Evolutionary conservation across 2,888 invertebrate genomes (phyloP), one percentile per base, ranked within the genome.

Genomic region (Gasteruption jaculator): DNA sequence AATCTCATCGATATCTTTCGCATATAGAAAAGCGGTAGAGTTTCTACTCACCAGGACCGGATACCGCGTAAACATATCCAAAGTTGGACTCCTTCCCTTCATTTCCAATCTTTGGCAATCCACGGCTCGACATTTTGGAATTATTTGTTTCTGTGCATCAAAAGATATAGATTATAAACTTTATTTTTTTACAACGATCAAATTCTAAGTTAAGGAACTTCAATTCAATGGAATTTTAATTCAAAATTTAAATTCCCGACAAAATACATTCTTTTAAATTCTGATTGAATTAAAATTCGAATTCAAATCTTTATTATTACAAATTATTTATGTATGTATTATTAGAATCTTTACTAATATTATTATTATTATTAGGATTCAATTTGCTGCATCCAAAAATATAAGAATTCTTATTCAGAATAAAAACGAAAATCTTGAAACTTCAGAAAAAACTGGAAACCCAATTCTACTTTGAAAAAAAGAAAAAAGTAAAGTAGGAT

Each of bases 41-140:
- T n/a, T 12, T 30, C 25, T 12, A 63, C 74, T 73, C 73, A 95
- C 95, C 96, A 74, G 97, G 97, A 57, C 99, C 99, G 41, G 97
- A 99, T 15, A 99, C 99, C 27, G 94, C 96, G 68, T 83, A 92
- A 26, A 99, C 97, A 73, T 87, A 95, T 55, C 99, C 99, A 72
- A 89, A 95, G 64, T 74, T 81, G 29, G 84, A 80, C 74, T 99
- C 97, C 62, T 79, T 83, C 53, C 92, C 92, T 62, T 86, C 91
- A 74, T 90, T 85, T 60, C 77, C 77, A 64, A 91, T 82, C 71
- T 81, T 85, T 61, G 79, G 80, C 70, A 90, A 73, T 59, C 68
- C 71, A 54, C 73, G 74, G 61, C 81, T 78, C 42, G 59, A 56
- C 85, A 86, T 87, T 59, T 73, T 82, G 74, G 68, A 67, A 58